A percentile compares a stretch with the other conserved stretches of the same genome.
phyloP scores from a whole-genome alignment of 2,113 vertebrate species.

The Hemiscyllium ocellatum region DNA sequence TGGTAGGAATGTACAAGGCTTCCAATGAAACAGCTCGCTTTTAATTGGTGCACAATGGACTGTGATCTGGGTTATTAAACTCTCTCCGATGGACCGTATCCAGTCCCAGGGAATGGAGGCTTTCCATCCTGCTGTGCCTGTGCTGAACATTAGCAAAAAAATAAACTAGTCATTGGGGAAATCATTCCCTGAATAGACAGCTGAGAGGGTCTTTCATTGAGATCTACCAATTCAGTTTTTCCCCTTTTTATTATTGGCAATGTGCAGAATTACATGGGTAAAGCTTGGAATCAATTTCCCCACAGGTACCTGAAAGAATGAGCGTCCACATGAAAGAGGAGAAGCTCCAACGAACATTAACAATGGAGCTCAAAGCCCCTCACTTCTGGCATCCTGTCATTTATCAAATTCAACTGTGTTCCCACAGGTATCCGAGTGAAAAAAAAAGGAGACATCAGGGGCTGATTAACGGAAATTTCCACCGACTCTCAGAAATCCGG shows the following conservation, averaged over 20 bases:
- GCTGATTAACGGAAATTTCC: slow-evolving; percentile 17
- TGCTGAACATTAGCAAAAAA: neutral
- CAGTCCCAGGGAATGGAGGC: neutral
- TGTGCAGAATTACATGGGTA: neutral
- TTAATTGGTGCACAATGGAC: slow-evolving; percentile 33
- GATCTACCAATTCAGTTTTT: neutral
- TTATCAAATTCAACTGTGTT: slow-evolving; percentile 20
- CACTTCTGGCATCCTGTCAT: neutral
- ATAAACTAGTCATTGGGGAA: neutral
- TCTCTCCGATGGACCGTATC: neutral
- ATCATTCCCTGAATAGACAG: neutral
- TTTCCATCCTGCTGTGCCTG: slow-evolving; percentile 29
- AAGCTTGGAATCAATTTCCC: neutral
- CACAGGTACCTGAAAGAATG: neutral
- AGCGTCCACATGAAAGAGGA: slow-evolving; percentile 15
- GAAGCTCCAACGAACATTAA: neutral
- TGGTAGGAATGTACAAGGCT: slow-evolving; percentile 6
- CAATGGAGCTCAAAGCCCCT: neutral
- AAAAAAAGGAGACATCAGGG: neutral
- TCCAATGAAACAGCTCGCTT: slow-evolving; percentile 37
- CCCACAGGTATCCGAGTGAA: slow-evolving; percentile 4
- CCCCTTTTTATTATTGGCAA: neutral
- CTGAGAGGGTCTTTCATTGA: neutral
- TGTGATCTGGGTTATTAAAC: slow-evolving; percentile 19
- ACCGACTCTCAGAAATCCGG: neutral